Conservation (phyloP, 92 coral and sea anemone species). For the Desmophyllum pertusum region DNA sequence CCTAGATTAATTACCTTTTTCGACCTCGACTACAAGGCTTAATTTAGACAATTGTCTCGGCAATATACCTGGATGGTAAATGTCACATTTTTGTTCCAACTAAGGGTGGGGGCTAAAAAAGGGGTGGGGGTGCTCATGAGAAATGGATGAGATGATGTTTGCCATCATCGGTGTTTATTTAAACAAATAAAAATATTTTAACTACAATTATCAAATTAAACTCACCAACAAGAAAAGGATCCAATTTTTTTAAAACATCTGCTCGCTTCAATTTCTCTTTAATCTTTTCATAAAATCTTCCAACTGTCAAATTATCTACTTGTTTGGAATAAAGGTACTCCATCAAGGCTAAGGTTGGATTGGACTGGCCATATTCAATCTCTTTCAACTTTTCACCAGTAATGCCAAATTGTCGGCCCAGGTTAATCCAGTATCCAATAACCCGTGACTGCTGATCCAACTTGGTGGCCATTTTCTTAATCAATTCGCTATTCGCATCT, state of each 20-base stretch:
- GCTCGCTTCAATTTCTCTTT: constrained; percentile 22
- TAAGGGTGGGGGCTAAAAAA: no score
- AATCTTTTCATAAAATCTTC: constrained; percentile 9
- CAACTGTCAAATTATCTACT: constrained; percentile 36
- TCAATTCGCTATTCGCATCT: neutral
- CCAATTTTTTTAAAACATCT: constrained; percentile 42
- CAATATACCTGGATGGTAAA: no score
- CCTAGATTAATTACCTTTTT: no score
- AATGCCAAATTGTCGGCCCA: constrained; percentile 43
- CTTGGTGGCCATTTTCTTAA: constrained; percentile 31
- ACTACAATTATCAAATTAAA: neutral
- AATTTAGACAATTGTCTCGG: no score
- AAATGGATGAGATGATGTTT: no score
- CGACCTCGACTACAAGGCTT: no score
- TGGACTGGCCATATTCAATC: constrained; percentile 44
- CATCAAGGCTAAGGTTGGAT: constrained; percentile 57
- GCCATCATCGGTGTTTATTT: no score
- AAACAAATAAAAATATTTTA: no score
- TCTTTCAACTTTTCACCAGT: constrained; percentile 35
- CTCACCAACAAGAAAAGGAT: constrained; percentile 19
- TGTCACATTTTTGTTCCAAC: no score
- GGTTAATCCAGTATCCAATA: constrained; percentile 53
- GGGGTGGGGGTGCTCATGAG: no score
- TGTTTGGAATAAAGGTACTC: constrained; percentile 31
- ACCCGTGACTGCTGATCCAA: constrained; percentile 51